phyloP scores from a whole-genome alignment of 2,113 vertebrate genomes.

The Gadus chalcogrammus region DNA sequence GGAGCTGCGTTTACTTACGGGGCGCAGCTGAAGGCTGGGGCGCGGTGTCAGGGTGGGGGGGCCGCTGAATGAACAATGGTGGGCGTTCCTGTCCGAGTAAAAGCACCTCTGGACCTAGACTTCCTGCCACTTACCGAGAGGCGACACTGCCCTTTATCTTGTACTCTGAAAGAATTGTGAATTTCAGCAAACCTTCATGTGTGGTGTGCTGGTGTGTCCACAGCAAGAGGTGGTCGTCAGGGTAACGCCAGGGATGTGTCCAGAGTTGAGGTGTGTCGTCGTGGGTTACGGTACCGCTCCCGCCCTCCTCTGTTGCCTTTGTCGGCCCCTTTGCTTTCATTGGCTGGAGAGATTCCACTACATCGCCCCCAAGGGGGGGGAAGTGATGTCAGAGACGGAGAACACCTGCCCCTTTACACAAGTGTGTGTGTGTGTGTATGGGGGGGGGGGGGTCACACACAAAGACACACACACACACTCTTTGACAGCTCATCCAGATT shows the following conservation, averaged over 20 bases:
- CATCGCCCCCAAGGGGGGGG: too few species aligned
- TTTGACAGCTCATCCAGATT: neutral
- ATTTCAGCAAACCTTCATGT: neutral
- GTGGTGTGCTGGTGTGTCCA: conserved; percentile 1
- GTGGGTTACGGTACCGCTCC: too few species aligned
- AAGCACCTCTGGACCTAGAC: conserved; percentile 44
- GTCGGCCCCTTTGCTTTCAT: too few species aligned
- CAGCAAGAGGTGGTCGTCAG: too few species aligned
- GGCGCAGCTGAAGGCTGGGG: neutral
- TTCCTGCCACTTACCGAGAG: conserved; percentile 57
- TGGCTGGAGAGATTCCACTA: too few species aligned
- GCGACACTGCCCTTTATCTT: neutral
- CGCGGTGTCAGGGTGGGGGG: conserved; percentile 36
- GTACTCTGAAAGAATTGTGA: neutral
- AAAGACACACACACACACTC: too few species aligned
- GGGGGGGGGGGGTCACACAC: too few species aligned
- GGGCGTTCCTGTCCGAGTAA: conserved; percentile 64
- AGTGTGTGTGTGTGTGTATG: neutral
- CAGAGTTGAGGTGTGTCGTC: too few species aligned
- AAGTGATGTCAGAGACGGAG: neutral
- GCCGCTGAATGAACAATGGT: conserved; percentile 63
- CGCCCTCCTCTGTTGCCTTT: too few species aligned
- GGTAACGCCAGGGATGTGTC: too few species aligned
- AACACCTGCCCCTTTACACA: too few species aligned
- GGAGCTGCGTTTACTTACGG: too few species aligned